Evolutionary conservation across 1,140 invertebrate species (phyloP), one percentile per base, ranked within the genome.

Genomic region (Apis dorsata): DNA sequence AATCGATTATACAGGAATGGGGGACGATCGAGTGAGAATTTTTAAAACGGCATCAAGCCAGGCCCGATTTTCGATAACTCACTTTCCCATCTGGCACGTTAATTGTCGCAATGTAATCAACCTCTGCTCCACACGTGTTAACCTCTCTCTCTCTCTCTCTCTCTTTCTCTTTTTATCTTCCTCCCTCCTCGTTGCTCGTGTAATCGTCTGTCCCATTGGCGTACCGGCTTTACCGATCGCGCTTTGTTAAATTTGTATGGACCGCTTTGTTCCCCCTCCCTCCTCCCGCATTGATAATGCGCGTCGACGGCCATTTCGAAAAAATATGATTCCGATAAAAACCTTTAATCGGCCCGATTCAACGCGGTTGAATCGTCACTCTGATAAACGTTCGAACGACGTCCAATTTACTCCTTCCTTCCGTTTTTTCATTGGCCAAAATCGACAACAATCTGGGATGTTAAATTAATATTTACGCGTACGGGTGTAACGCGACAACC

Each of bases 31-130:
- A 11, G 73, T 44, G 73, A 21, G 57, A 68, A 77, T 70, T 82
- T 82, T 77, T 77, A 69, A 62, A 77, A 49, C 44, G 55, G 70
- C 49, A 10, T 13, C 21, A 28, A 34, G 17, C 28, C 53, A 51
- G 17, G 62, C 44, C 44, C 73, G 80, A 82, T 77, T 82, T 82
- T 77, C 73, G 74, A 82, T 82, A 82, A 82, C 57, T 77, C 80
- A 82, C 80, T 82, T 82, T 77, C 60, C 65, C 55, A 76, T 69
- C 65, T 44, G 65, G 55, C 55, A 59, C 73, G 80, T 69, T 82
- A 82, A 82, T 82, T 69, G 80, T 77, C 66, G 65, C 65, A 82
- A 82, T 77, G 80, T 62, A 82, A 82, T 82, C 74, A 77, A 82
- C 12, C 75, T 34, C 49, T 65, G 65, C 62, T 49, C 65, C 24